Evolutionary conservation across 2,113 vertebrate species (phyloP), one percentile per base, ranked within the genome.

Genomic region (Falcunculus frontatus): DNA sequence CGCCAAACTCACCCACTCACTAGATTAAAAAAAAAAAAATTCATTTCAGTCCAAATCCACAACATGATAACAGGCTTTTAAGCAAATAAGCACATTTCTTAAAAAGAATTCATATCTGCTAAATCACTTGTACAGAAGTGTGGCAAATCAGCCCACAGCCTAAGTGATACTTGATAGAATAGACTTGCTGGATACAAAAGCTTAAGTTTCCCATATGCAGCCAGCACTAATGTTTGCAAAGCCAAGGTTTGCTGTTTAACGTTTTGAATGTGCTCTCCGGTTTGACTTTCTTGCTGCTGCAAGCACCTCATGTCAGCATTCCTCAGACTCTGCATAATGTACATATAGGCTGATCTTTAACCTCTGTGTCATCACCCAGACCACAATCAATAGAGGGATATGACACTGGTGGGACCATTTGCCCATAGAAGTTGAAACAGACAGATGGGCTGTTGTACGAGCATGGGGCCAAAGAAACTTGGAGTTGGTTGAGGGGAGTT

Each of bases 141-240:
- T 1, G 42, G 78, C 87, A 92, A 92, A 89, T 92, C 87, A 80
- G 73, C 84, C 89, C 85, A 78, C 87, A 68, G 63, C 50, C 70
- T 78, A 87, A 91, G 74, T 92, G 89, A 85, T 85, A 88, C 76
- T 87, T 93, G 86, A 91, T 89, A 95, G 91, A 95, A 92, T 22
- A 76, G 70, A 68, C 37, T 89, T 87, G 74, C 75, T 95, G 94
- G 75, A 74, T 87, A 67, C 18, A 87, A 86, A 94, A 95, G 80
- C 73, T 94, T 72, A 68, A 56, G 49, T 96, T 90, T 87, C 89
- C 81, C 44, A 30, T 44, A 53, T 67, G 59, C 39, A 95, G 94
- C 95, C 95, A 97, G 96, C 62, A 84, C 55, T 67, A 84, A 90
- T 21, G 89, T 94, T 95, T 96, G 83, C 70, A 96, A 93, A 96